A percentile compares a stretch with the other conserved stretches of the same genome.
These are phyloP conservation scores for Parasteatoda tepidariorum DNA, from an alignment of 1,140 invertebrate genomes.

Conservation along the genomic window DNA sequence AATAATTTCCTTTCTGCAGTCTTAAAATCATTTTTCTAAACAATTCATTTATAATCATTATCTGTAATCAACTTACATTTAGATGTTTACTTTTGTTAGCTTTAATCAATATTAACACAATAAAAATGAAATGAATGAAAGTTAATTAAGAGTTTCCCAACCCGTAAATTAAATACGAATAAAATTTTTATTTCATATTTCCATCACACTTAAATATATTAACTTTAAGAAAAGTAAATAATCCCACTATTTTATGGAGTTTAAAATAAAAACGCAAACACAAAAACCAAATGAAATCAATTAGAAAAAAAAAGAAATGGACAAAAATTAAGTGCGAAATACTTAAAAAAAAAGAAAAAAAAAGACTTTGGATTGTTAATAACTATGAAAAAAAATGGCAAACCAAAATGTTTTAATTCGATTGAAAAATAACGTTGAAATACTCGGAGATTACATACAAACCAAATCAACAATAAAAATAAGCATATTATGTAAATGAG, in stretches of 20 bases:
- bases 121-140: too few species aligned
- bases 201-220: too few species aligned
- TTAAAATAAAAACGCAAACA: background rate
- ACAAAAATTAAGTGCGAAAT: slow-evolving; percentile 58
- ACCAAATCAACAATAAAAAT: slow-evolving; percentile 59
- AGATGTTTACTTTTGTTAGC: too few species aligned
- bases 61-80: too few species aligned
- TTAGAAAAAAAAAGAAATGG: slow-evolving; percentile 46
- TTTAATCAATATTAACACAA: too few species aligned
- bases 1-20: too few species aligned
- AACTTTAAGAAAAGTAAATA: slow-evolving; percentile 29
- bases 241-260: background rate
- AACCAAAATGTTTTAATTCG: slow-evolving; percentile 53
- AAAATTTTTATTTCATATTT: too few species aligned
- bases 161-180: too few species aligned
- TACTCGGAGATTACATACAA: slow-evolving; percentile 41
- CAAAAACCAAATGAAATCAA: slow-evolving; percentile 42
- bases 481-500: slow-evolving; percentile 59
- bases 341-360: slow-evolving; percentile 14
- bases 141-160: too few species aligned
- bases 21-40: too few species aligned
- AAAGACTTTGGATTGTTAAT: slow-evolving; percentile 14
- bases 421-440: slow-evolving; percentile 51
- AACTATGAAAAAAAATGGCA: background rate
- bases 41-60: too few species aligned